phyloP scores from a whole-genome alignment of 2,888 invertebrate species.

The Branchipolynoe longqiensis region DNA sequence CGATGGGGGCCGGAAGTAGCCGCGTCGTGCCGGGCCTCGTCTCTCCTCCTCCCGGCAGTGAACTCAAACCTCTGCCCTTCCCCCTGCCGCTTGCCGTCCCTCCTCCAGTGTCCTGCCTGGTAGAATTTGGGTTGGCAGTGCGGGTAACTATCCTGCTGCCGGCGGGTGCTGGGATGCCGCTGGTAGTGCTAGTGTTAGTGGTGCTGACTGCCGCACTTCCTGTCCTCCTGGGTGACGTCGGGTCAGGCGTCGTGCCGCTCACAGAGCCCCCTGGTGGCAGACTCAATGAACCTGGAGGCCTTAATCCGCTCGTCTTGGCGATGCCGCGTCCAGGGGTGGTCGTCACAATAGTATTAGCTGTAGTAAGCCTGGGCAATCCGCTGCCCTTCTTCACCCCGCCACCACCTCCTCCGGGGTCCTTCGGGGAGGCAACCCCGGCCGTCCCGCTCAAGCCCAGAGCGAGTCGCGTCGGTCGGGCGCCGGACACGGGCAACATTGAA shows the following conservation, averaged over 20 bases:
- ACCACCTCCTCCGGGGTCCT: no score
- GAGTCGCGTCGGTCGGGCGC: conserved; percentile 10
- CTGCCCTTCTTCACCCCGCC: conserved; percentile 19
- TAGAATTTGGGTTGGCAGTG: no score
- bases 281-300: conserved; percentile 13
- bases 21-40: neutral
- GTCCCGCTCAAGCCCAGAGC: neutral
- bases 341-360: conserved; percentile 27
- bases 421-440: neutral
- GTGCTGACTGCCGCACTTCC: no score
- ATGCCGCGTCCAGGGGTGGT: conserved; percentile 1
- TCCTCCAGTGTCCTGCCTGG: neutral
- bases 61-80: no score
- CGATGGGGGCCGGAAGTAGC: neutral
- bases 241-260: no score
- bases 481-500: neutral
- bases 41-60: no score
- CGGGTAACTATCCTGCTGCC: no score
- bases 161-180: no score
- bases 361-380: conserved; percentile 21
- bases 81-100: neutral
- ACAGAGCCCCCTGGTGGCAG: no score
- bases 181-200: neutral
- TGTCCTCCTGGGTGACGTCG: no score
- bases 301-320: conserved; percentile 7